phyloP scores from a whole-genome alignment of 1,140 invertebrate genomes.

The Zaprionus africanus region DNA sequence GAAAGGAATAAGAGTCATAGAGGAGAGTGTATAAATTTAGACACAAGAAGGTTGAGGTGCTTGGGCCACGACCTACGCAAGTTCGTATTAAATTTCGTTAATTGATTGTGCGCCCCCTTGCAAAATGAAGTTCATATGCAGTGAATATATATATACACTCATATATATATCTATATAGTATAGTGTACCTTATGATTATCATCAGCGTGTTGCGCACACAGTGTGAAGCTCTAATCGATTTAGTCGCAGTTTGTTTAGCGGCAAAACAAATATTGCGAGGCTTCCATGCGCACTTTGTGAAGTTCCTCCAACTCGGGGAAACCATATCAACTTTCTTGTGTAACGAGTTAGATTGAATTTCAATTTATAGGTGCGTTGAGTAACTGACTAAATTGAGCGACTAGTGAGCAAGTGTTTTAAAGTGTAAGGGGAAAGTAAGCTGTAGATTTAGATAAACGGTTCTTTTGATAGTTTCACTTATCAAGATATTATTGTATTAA shows the following conservation, averaged over 20 bases:
- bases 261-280: neutral
- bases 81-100: conserved; percentile 27
- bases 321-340: too few species aligned
- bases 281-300: too few species aligned
- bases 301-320: too few species aligned
- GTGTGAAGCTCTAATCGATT: conserved; percentile 1
- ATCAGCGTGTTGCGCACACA: neutral
- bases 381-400: too few species aligned
- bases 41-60: conserved; percentile 9
- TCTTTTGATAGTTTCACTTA: too few species aligned
- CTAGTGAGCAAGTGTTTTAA: too few species aligned
- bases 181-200: neutral
- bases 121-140: neutral
- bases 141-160: neutral
- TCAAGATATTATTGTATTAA: too few species aligned
- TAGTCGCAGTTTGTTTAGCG: neutral
- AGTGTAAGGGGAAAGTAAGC: too few species aligned
- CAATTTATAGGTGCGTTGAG: too few species aligned
- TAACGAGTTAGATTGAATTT: too few species aligned
- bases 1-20: neutral
- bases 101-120: conserved; percentile 15
- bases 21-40: conserved; percentile 26
- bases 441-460: too few species aligned
- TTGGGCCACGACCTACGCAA: neutral
- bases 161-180: neutral